phyloP scores from a whole-genome alignment of 2,888 invertebrate genomes.

The Lepas anatifera region DNA sequence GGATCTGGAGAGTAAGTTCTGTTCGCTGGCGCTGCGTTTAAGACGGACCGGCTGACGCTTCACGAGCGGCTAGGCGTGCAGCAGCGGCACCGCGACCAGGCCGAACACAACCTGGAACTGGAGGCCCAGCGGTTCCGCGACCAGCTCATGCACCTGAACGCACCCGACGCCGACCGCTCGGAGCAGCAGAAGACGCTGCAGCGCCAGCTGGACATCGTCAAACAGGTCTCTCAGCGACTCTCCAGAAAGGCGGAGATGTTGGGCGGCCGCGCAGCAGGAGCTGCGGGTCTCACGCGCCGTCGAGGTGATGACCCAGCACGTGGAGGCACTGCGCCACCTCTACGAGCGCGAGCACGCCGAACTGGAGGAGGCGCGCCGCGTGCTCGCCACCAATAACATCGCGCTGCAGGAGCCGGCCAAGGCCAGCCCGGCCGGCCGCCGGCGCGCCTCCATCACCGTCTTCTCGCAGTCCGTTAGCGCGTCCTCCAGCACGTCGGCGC shows the following conservation, averaged over 20 bases:
- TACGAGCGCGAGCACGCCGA: constrained; percentile 44
- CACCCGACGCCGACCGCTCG: neutral
- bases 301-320: constrained; percentile 44
- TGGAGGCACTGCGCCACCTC: constrained; percentile 44
- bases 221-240: neutral
- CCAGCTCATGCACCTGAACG: constrained; percentile 28
- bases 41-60: constrained; percentile 45
- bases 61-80: constrained; percentile 43
- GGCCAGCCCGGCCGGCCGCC: neutral
- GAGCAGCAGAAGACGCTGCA: neutral
- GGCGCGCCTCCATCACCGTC: neutral
- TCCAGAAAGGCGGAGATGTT: constrained; percentile 28
- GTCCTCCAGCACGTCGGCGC: too few relatives aligned
- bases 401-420: neutral
- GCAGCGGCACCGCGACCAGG: constrained; percentile 44
- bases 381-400: neutral
- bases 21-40: constrained; percentile 43
- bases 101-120: constrained; percentile 43
- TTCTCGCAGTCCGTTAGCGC: too few relatives aligned
- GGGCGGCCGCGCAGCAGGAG: constrained; percentile 48
- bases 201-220: constrained; percentile 3
- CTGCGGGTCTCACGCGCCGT: constrained; percentile 43
- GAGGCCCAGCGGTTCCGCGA: constrained; percentile 41
- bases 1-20: constrained; percentile 39
- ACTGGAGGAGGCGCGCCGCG: constrained; percentile 39